A percentile compares a stretch with the other conserved stretches of the same genome.
phyloP scores from a whole-genome alignment of 2,113 vertebrate genomes.

The Sapajus apella region DNA sequence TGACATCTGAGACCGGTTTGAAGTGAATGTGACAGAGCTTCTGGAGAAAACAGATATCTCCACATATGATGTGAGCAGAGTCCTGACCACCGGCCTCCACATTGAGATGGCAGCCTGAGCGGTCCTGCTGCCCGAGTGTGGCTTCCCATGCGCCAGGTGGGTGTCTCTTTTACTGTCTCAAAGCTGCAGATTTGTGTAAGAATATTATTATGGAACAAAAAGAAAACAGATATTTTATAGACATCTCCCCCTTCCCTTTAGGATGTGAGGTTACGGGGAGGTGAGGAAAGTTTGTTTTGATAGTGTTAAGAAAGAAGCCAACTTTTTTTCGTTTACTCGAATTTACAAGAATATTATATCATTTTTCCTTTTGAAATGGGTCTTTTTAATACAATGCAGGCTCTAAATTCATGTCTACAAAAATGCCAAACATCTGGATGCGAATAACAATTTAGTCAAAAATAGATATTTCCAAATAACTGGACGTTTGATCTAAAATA shows the following conservation, averaged over 20 bases:
- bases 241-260: not conserved
- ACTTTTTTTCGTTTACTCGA: not conserved
- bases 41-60: too few relatives aligned
- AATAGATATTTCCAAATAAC: slow-evolving; percentile 30
- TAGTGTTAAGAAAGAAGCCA: slow-evolving; percentile 12
- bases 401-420: not conserved
- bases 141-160: too few relatives aligned
- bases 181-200: too few relatives aligned
- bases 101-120: too few relatives aligned
- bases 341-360: not conserved
- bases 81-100: too few relatives aligned
- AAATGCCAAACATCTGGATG: slow-evolving; percentile 26
- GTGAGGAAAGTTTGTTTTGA: slow-evolving; percentile 20
- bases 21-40: too few relatives aligned
- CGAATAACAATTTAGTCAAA: slow-evolving; percentile 1
- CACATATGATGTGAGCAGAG: too few relatives aligned
- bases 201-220: too few relatives aligned
- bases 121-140: too few relatives aligned
- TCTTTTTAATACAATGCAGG: not conserved
- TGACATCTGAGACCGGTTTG: too few relatives aligned
- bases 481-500: slow-evolving; percentile 7
- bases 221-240: not conserved
- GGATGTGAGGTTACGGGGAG: not conserved
- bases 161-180: too few relatives aligned
- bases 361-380: not conserved